Percentiles rank a stretch among this genome's conserved stretches.
These are phyloP conservation scores for Pteruthius melanotis DNA, from an alignment of 2,113 vertebrate species.

Conservation along the genomic window DNA sequence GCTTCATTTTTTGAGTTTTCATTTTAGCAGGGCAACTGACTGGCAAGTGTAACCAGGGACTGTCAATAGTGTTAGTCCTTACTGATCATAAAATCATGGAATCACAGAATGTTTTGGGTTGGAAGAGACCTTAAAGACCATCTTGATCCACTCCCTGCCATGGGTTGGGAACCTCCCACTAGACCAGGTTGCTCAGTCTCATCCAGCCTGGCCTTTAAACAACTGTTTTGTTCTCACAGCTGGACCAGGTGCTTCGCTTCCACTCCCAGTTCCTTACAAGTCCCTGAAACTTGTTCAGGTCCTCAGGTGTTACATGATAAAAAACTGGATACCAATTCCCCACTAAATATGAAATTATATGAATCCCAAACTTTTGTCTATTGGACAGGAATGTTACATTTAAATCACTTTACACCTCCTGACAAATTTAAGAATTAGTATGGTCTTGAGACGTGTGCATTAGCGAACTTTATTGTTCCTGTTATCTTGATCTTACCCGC, in stretches of 20 bases:
- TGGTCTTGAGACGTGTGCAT: not conserved
- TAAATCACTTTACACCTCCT: not conserved
- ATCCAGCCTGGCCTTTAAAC: not conserved
- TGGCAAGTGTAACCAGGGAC: not conserved
- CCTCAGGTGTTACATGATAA: not conserved
- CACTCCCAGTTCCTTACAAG: not conserved
- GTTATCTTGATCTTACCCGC: not conserved
- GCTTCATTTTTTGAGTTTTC: not conserved
- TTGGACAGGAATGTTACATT: not conserved
- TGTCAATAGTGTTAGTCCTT: not conserved
- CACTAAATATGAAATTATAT: not conserved
- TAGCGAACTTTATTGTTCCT: not conserved
- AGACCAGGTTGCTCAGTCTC: not conserved
- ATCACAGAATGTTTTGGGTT: not conserved
- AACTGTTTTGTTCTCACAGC: not conserved
- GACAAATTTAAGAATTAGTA: not conserved
- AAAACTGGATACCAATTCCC: not conserved
- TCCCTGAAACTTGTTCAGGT: not conserved
- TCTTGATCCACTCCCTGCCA: not conserved
- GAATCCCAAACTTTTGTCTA: not conserved
- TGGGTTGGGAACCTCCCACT: not conserved
- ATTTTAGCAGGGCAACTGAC: not conserved
- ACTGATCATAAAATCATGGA: not conserved
- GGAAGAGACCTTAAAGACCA: not conserved
- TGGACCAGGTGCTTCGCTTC: not conserved